These are phyloP conservation scores for Chaetodon auriga DNA, from an alignment of 2,113 vertebrate genomes.

Conservation along the genomic window DNA sequence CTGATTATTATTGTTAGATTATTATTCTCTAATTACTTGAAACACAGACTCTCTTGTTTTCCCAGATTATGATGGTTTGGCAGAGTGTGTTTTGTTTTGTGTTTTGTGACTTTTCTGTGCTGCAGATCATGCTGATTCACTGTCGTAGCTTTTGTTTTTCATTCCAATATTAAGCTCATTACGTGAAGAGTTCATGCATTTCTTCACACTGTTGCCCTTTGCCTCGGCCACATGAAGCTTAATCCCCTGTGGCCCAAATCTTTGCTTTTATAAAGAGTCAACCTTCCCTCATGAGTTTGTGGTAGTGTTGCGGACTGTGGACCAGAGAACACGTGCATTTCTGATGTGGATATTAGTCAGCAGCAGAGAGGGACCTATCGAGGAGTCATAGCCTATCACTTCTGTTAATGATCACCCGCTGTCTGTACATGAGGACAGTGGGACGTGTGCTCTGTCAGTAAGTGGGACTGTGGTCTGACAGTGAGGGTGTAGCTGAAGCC, in stretches of 20 bases:
- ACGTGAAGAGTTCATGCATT: slow-evolving; percentile 39
- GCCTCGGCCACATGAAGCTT: slow-evolving; percentile 21
- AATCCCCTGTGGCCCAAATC: background rate
- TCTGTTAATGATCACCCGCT: slow-evolving; percentile 64
- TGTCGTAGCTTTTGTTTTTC: slow-evolving; percentile 12
- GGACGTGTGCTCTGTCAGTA: slow-evolving; percentile 3
- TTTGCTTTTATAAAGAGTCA: slow-evolving; percentile 15
- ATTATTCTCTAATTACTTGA: background rate
- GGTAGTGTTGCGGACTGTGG: slow-evolving; percentile 62
- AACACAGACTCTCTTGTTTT: slow-evolving; percentile 37
- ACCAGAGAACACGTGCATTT: slow-evolving; percentile 33
- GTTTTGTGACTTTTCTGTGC: background rate
- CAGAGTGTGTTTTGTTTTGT: slow-evolving; percentile 7
- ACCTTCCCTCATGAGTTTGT: background rate
- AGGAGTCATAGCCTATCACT: slow-evolving; percentile 31
- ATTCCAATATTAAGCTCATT: slow-evolving; percentile 23
- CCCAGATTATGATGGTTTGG: slow-evolving; percentile 25
- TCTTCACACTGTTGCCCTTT: slow-evolving; percentile 56
- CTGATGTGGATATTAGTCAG: slow-evolving; percentile 44
- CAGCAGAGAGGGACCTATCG: slow-evolving; percentile 51
- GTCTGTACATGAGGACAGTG: slow-evolving; percentile 1
- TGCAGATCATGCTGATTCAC: background rate
- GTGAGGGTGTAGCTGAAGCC: slow-evolving; percentile 1
- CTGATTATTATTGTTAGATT: background rate
- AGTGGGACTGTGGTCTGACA: background rate